These are phyloP conservation scores for Trochalopteron elliotii DNA, from an alignment of 2,113 vertebrate genomes.

Conservation along the genomic window DNA sequence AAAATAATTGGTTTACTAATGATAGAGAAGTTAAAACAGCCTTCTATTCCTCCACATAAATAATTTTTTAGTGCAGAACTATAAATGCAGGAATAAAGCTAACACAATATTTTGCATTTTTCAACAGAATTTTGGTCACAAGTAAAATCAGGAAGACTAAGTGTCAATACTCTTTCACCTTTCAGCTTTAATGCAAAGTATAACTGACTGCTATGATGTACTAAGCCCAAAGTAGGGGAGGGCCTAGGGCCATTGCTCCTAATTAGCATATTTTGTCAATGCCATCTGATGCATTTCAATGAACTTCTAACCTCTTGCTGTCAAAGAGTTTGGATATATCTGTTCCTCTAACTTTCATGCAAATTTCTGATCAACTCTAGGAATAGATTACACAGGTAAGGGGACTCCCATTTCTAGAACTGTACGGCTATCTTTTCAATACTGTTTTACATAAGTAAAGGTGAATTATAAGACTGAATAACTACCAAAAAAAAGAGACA, in stretches of 20 bases:
- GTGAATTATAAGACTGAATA: neutral
- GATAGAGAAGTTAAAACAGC: neutral
- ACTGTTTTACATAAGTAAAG: neutral
- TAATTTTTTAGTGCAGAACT: neutral
- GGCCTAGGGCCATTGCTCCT: neutral
- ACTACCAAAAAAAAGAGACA: neutral
- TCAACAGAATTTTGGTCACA: neutral
- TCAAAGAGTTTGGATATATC: neutral
- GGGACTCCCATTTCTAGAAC: neutral
- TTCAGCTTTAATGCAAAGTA: neutral
- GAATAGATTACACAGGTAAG: neutral
- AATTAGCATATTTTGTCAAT: neutral
- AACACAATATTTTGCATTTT: neutral
- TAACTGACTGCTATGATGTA: neutral
- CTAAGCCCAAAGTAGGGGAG: neutral
- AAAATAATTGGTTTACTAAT: neutral
- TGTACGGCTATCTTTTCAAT: neutral
- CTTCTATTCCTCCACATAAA: neutral
- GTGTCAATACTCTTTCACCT: neutral
- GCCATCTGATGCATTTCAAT: neutral
- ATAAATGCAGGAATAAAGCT: neutral
- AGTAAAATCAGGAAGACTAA: neutral
- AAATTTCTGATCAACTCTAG: neutral
- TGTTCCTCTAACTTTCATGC: neutral
- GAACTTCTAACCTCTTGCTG: neutral